Evolutionary conservation across 2,888 invertebrate genomes (phyloP), one percentile per base, ranked within the genome.

Genomic region (Spodoptera picta): DNA sequence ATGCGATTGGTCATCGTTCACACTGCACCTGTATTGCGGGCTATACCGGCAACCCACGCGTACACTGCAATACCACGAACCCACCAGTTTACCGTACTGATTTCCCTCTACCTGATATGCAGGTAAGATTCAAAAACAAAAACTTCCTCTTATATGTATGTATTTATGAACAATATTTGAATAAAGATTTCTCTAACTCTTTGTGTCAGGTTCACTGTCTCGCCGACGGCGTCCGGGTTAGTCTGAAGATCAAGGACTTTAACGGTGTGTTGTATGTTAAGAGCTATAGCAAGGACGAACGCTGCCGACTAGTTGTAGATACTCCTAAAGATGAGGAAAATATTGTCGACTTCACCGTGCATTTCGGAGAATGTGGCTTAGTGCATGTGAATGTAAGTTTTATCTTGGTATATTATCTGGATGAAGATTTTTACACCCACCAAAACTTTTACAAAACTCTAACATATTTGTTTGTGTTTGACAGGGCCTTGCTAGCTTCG

Each of bases 231-330:
- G 98, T 99, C 9, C 97, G 98, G 87, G 98, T 98, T 0, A 96
- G 97, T 83, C 96, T 98, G 51, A 96, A 96, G 82, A 96, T 97
- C 42, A 96, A 96, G 80, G 97, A 97, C 64, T 98, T 98, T 88
- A 98, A 98, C 82, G 98, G 98, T 14, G 97, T 98, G 0, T 92
- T 98, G 2, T 99, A 99, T 83, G 98, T 99, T 0, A 98, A 98
- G 92, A 98, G 98, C 42, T 98, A 98, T 91, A 98, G 98, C 87
- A 98, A 98, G 89, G 98, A 98, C 83, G 98, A 98, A 86, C 96
- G 98, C 69, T 99, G 98, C 87, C 96, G 98, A 73, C 95, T 97
- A 56, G 96, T 98, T 1, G 96, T 98, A 1, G 97, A 97, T 43
- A 95, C 97, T 60, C 96, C 97, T 10, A 96, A 96, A 10, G 97